Percentiles rank a stretch among this genome's conserved stretches.
phyloP scores from a whole-genome alignment of 35 echinoderm and acorn worm genomes.

The Nesometra sesokonis region DNA sequence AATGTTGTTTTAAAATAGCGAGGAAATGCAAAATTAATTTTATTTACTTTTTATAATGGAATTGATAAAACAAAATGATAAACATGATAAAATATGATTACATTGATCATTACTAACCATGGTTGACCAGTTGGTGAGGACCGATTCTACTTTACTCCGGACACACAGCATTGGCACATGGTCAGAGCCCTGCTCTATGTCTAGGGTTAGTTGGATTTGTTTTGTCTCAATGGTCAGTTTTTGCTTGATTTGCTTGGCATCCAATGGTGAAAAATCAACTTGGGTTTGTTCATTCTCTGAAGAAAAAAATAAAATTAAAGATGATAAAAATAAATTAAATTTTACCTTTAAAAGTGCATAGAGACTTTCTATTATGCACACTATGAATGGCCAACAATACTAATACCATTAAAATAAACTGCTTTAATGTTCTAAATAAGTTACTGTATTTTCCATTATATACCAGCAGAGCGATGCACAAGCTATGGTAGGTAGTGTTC shows the following conservation, averaged over 20 bases:
- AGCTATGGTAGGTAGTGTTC: too few species aligned
- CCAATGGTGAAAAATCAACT: background rate
- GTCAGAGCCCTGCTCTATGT: background rate
- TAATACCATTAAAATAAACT: too few species aligned
- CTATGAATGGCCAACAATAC: too few species aligned
- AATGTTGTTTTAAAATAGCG: too few species aligned
- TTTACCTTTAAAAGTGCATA: background rate
- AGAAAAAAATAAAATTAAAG: background rate
- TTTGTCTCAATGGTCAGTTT: background rate
- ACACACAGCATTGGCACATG: background rate
- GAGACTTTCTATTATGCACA: background rate
- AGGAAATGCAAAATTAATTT: too few species aligned
- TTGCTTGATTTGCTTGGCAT: background rate
- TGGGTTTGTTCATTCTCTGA: background rate
- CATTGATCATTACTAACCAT: background rate
- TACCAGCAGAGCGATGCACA: too few species aligned
- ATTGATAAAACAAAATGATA: too few species aligned
- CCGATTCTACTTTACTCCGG: background rate
- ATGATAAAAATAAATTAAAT: background rate
- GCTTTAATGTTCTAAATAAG: too few species aligned
- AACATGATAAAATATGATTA: too few species aligned
- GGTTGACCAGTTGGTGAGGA: background rate
- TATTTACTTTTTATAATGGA: too few species aligned
- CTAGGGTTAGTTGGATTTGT: background rate
- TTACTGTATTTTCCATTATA: too few species aligned